A percentile compares a stretch with the other conserved stretches of the same genome.
Conservation (phyloP, 2,797 vertebrate species). For the Perodicticus potto region DNA sequence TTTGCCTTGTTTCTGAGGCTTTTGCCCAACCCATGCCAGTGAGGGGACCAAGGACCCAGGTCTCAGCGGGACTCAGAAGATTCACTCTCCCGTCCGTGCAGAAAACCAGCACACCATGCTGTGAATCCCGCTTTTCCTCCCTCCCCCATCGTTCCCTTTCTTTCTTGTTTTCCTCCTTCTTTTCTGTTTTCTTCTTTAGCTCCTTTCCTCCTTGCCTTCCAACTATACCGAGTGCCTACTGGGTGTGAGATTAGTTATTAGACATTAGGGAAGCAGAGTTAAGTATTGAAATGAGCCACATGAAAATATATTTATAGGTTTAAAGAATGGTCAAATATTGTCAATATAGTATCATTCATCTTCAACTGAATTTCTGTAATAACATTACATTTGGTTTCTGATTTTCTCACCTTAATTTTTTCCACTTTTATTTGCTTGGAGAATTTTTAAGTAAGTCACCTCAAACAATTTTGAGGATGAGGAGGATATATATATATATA, state of each 20-base stretch:
- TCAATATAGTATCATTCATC: not conserved
- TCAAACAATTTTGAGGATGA: not conserved
- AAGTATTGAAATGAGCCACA: not conserved
- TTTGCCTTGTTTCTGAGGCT: not conserved
- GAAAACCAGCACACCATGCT: too few species aligned
- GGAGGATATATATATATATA: not conserved
- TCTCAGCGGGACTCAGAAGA: not conserved
- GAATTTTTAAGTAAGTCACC: not conserved
- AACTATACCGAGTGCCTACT: not conserved
- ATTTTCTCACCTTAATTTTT: not conserved
- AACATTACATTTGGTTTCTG: not conserved
- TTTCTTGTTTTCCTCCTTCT: not conserved
- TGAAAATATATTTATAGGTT: not conserved
- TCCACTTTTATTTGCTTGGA: not conserved
- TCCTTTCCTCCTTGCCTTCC: not conserved
- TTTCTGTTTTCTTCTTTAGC: not conserved
- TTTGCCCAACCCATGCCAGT: too few species aligned
- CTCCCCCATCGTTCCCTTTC: too few species aligned
- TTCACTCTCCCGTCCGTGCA: accelerated
- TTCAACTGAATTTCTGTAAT: not conserved
- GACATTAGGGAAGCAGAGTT: not conserved
- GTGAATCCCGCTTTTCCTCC: not conserved
- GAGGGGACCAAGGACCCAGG: not conserved
- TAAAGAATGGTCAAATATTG: not conserved
- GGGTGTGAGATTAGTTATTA: not conserved